These are phyloP conservation scores for Ichneumoninae sp. DNA, from an alignment of 2,888 invertebrate species.

Conservation along the genomic window DNA sequence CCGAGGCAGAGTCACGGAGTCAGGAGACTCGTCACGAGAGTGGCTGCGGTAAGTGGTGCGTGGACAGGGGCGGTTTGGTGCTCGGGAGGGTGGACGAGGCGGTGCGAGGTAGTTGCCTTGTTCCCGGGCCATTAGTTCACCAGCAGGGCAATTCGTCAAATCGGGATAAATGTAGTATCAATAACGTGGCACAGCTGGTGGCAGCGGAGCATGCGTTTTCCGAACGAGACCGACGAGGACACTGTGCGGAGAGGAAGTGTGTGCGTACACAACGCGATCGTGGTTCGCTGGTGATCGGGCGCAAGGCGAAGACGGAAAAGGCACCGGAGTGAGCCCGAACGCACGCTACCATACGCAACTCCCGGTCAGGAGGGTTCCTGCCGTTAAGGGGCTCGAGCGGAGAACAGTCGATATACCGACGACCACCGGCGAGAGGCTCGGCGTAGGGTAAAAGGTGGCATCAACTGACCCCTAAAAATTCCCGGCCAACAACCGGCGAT, in stretches of 20 bases:
- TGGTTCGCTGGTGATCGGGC: slow-evolving; percentile 18
- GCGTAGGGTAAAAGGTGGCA: not conserved
- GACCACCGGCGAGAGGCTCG: not conserved
- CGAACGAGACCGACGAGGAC: slow-evolving; percentile 60
- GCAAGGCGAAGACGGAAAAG: slow-evolving; percentile 21
- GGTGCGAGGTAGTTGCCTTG: slow-evolving; percentile 54
- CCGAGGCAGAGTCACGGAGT: slow-evolving; percentile 11
- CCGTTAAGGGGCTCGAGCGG: slow-evolving; percentile 32
- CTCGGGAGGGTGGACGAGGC: not conserved
- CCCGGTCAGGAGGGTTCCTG: slow-evolving; percentile 53
- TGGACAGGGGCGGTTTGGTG: no score
- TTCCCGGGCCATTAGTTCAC: slow-evolving; percentile 82
- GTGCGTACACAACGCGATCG: not conserved
- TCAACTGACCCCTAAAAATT: slow-evolving; percentile 9
- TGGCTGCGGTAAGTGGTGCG: not conserved
- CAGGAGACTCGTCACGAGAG: not conserved
- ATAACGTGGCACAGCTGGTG: slow-evolving; percentile 84
- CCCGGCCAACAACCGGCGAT: not conserved
- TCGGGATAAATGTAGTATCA: slow-evolving; percentile 84
- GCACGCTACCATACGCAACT: slow-evolving; percentile 10
- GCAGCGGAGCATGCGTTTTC: slow-evolving; percentile 82
- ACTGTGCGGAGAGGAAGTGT: not conserved
- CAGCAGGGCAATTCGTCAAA: slow-evolving; percentile 83
- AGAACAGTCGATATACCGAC: slow-evolving; percentile 38
- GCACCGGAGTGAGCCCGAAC: slow-evolving; percentile 1